Percentiles rank a stretch among this genome's conserved stretches.
Evolutionary conservation across 2,888 invertebrate species (phyloP).

Genomic region (Cyaniris semiargus): DNA sequence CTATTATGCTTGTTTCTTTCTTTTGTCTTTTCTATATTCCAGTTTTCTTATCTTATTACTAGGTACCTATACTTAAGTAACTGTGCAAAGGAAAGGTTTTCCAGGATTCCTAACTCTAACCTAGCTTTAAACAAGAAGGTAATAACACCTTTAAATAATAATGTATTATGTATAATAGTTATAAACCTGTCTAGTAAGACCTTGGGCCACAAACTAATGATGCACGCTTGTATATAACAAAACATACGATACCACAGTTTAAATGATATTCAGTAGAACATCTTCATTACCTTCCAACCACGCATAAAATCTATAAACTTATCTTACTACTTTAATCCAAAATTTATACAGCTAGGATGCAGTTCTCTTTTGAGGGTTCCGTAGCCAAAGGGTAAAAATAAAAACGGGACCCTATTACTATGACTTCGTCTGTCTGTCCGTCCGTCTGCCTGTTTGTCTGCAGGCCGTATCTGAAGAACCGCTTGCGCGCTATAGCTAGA

Average conservation of each 20-base stretch:
- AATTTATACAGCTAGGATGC: too few relatives aligned
- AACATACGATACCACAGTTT: background rate
- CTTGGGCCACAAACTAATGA: conserved; percentile 19
- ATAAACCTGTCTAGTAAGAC: conserved; percentile 11
- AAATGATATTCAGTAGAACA: background rate
- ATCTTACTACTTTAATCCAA: background rate
- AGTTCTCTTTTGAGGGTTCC: too few relatives aligned
- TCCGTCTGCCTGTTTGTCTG: too few relatives aligned
- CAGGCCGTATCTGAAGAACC: too few relatives aligned
- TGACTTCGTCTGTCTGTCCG: too few relatives aligned
- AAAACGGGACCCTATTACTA: too few relatives aligned
- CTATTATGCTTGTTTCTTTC: too few relatives aligned
- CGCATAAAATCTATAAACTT: background rate
- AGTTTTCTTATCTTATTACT: background rate
- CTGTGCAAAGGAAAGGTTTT: background rate
- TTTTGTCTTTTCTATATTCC: background rate
- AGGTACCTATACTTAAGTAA: background rate
- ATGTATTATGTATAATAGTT: background rate
- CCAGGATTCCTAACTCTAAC: background rate
- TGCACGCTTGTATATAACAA: background rate
- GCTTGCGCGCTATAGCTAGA: too few relatives aligned
- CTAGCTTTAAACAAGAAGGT: background rate
- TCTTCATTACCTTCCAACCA: background rate
- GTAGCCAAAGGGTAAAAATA: too few relatives aligned
- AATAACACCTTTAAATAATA: background rate